phyloP scores from a whole-genome alignment of 2,888 invertebrate genomes.

The Tethea ocularis region DNA sequence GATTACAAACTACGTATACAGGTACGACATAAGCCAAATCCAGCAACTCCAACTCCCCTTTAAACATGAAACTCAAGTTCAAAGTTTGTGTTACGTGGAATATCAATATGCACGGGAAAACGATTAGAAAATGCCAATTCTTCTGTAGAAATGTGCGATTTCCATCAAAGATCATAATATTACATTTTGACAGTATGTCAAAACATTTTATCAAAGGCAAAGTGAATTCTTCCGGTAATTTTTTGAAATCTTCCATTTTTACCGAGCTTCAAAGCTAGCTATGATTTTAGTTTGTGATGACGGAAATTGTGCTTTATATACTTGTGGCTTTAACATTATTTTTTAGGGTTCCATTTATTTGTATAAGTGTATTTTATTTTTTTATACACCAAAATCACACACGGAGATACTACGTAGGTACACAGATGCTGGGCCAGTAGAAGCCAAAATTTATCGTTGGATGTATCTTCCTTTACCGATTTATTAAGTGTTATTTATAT shows the following conservation, averaged over 20 bases:
- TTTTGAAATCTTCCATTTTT: constrained; percentile 23
- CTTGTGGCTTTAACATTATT: not conserved
- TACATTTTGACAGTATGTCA: constrained; percentile 27
- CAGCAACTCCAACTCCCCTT: constrained; percentile 27
- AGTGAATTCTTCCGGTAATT: constrained; percentile 33
- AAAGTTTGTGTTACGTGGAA: constrained; percentile 25
- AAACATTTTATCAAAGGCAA: constrained; percentile 29
- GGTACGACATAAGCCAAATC: constrained; percentile 36
- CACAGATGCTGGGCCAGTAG: too few species aligned
- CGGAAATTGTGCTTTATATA: not conserved
- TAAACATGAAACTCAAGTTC: constrained; percentile 26
- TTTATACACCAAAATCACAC: too few species aligned
- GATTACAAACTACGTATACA: constrained; percentile 34
- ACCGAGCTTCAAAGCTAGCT: not conserved
- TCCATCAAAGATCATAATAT: constrained; percentile 28
- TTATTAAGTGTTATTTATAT: too few species aligned
- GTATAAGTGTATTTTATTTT: not conserved
- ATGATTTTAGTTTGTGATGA: not conserved
- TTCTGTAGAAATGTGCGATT: constrained; percentile 15
- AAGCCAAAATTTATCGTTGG: too few species aligned
- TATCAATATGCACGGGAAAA: constrained; percentile 20
- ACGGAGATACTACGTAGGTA: too few species aligned
- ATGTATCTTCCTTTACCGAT: too few species aligned
- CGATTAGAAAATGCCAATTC: constrained; percentile 22
- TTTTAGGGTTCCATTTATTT: constrained; percentile 5